phyloP scores from a whole-genome alignment of 2,113 vertebrate genomes.

The Arizona elegans region DNA sequence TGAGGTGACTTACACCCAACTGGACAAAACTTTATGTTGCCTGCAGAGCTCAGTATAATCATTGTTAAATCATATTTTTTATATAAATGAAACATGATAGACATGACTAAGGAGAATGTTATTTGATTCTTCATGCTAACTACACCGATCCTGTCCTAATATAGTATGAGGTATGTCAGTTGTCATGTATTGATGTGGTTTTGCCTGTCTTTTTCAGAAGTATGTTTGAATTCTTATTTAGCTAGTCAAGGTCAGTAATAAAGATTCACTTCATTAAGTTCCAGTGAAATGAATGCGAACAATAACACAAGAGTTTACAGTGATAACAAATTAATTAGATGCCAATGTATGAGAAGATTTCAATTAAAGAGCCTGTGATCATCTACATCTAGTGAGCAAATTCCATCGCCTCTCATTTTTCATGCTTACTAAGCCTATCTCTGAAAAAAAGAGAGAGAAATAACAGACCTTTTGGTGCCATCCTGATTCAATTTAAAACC shows the following conservation, averaged over 20 bases:
- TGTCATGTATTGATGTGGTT: not conserved
- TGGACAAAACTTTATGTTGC: not conserved
- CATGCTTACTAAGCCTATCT: not conserved
- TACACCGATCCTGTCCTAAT: not conserved
- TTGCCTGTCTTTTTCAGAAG: not conserved
- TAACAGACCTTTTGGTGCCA: not conserved
- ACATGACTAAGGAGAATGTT: not conserved
- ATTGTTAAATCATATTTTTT: not conserved
- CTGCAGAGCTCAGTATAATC: not conserved
- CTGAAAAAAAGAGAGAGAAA: not conserved
- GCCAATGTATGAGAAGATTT: not conserved
- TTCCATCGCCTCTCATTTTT: not conserved
- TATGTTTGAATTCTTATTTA: not conserved
- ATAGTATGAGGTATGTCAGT: not conserved
- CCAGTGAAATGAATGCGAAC: not conserved
- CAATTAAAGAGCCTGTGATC: not conserved
- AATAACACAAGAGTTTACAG: not conserved
- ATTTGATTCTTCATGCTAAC: not conserved
- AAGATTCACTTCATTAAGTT: not conserved
- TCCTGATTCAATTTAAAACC: not conserved
- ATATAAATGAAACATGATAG: not conserved
- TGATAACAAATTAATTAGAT: not conserved
- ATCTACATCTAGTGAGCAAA: not conserved
- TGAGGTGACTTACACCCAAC: not conserved
- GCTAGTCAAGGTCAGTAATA: not conserved